Evolutionary conservation across 2,113 vertebrate genomes (phyloP), one percentile per base, ranked within the genome.

Genomic region (Lamprologus tigripictilis): DNA sequence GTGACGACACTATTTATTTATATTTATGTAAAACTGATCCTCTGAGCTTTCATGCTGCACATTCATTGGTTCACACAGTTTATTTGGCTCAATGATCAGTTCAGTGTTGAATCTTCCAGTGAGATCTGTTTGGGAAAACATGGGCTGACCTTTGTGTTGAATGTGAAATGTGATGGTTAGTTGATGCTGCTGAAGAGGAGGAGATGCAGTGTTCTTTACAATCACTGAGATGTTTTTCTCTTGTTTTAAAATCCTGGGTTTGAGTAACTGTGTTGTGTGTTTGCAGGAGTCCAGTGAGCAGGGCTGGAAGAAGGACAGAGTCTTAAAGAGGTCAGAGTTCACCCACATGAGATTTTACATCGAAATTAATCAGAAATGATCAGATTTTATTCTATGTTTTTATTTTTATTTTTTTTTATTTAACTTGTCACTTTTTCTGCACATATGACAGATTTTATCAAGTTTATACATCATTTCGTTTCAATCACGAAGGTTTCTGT

Each of bases 321-420:
- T 96, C n/a, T 61, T 92, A 9, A 95, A 92, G 63, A 95, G 95
- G 96, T 97, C 86, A 94, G 87, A 40, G 16, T 6, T 21, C 11
- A 80, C 5, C 7, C 13, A 71, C n/a, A 42, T 40, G 12, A 42
- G n/a, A 42, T 73, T 45, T 73, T 45, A 26, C 5, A 73, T 16
- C 4, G 2, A 45, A 45, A 28, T 73, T 4, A 42, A 45, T 45
- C 21, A 45, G 68, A 17, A 73, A 17, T 26, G 6, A 17, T 47
- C 37, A 45, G 14, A 26, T 28, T 7, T 17, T 45, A 7, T 26
- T 73, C 66, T 23, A 40, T 1, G 1, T 3, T 40, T 12, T 7
- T 31, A 5, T 31, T 63, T 40, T 11, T 37, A 0, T 3, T 4
- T 17, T 6, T 11, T 5, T 19, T 6, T 1, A 8, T 37, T 40